Evolutionary conservation across 2,888 invertebrate species (phyloP).

Genomic region (Agrypnus murinus): DNA sequence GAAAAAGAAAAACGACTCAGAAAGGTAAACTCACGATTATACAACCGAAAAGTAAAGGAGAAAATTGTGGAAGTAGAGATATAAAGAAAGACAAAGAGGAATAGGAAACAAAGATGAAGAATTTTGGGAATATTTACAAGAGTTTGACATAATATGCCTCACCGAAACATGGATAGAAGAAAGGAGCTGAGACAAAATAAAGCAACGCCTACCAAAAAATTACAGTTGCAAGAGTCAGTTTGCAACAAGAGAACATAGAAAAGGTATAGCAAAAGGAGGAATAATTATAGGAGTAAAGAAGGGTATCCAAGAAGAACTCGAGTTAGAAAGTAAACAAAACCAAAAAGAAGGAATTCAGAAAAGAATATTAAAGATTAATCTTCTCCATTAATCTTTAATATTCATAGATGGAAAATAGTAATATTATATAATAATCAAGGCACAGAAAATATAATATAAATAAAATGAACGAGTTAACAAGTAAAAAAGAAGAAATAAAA

Average conservation of each 20-base stretch:
- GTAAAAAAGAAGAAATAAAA: background rate
- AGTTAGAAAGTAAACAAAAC: background rate
- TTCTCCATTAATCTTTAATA: no score
- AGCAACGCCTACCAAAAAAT: conserved; percentile 7
- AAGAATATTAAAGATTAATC: no score
- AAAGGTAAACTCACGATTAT: no score
- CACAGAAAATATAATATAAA: conserved; percentile 13
- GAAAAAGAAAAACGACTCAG: no score
- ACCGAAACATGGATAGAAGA: no score
- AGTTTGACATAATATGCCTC: conserved; percentile 4
- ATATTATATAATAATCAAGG: background rate
- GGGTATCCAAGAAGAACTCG: no score
- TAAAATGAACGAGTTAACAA: background rate
- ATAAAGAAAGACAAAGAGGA: no score
- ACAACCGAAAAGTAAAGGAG: no score
- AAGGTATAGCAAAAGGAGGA: background rate
- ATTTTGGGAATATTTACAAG: conserved; percentile 1
- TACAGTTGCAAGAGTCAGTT: background rate
- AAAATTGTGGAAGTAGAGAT: no score
- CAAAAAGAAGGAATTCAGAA: background rate
- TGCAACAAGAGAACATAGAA: background rate
- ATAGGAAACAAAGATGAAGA: background rate
- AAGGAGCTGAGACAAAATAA: background rate
- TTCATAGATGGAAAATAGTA: background rate
- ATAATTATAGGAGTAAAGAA: background rate